These are phyloP conservation scores for Apamea crenata DNA, from an alignment of 2,888 invertebrate species.

Conservation along the genomic window DNA sequence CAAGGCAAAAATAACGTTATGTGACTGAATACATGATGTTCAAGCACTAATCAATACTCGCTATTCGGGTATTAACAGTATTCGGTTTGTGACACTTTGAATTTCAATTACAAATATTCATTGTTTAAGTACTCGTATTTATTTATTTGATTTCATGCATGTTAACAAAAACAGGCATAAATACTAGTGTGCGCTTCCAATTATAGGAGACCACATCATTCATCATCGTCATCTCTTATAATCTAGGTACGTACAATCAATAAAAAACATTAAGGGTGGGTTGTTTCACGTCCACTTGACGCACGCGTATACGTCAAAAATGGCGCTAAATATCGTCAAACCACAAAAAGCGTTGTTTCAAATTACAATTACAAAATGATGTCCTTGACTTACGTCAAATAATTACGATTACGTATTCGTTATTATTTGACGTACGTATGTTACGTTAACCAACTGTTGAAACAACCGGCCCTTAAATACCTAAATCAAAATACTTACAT, in stretches of 20 bases:
- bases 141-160: slow-evolving; percentile 1
- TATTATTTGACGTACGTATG: no score
- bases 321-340: no score
- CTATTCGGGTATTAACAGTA: not conserved
- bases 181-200: not conserved
- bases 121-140: no score
- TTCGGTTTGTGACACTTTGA: not conserved
- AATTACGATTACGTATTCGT: no score
- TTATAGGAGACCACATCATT: not conserved
- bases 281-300: no score
- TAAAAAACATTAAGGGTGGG: not conserved
- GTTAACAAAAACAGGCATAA: not conserved
- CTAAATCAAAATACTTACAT: not conserved
- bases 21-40: not conserved
- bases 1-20: no score
- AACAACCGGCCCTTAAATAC: no score
- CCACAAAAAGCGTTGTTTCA: no score
- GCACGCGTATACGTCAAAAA: no score
- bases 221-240: not conserved
- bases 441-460: no score
- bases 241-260: not conserved
- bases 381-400: no score
- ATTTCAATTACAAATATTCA: not conserved
- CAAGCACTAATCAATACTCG: not conserved
- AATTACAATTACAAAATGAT: no score